Base-by-base conservation (phyloP, 2,797 vertebrate species). In the Champsocephalus esox region DNA sequence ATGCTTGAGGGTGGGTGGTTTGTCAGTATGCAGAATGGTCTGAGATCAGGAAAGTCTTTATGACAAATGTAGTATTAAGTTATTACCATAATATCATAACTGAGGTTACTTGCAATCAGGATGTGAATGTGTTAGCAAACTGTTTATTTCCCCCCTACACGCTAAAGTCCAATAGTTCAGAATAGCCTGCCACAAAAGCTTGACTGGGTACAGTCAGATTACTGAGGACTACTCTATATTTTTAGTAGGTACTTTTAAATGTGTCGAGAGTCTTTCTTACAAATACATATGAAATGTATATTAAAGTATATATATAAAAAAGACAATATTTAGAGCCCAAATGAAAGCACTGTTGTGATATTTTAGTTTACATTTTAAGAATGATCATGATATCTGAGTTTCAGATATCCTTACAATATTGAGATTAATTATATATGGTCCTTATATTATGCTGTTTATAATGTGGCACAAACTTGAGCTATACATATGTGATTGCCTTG, bases 1-100 rank as follows among this genome's bases (percentile, higher is more conserved):
- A 76, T 55, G 80, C 62, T 66, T 51, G 21, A 46, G 59, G 63
- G 52, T 81, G 67, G 78, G 76, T 76, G 75, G 81, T 48, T 73
- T 56, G 57, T 67, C 12, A 0, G 73, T 24, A 34, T 54, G 34
- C 49, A 43, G 64, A 62, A 13, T 19, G 17, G 60, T 57, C 5
- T 34, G 58, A 66, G 34, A 62, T 82, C 58, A 49, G 49, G 57
- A 56, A 13, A 9, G 4, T 54, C 51, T 51, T 57, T 41, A 4
- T 65, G 51, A 48, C 24, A 48, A 21, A 66, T 79, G 45, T 21
- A 43, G 0, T 17, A 16, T 43, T 50, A 17, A 43, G 17, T 28
- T 64, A 49, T n/a, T 12, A 75, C 66, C 12, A 41, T 12, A 21
- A 41, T 64, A 4, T 43, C 28, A 51, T 19, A 44, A 49, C 70